Base-by-base conservation (phyloP, 1,140 invertebrate species). In the Trichonephila clavata region DNA sequence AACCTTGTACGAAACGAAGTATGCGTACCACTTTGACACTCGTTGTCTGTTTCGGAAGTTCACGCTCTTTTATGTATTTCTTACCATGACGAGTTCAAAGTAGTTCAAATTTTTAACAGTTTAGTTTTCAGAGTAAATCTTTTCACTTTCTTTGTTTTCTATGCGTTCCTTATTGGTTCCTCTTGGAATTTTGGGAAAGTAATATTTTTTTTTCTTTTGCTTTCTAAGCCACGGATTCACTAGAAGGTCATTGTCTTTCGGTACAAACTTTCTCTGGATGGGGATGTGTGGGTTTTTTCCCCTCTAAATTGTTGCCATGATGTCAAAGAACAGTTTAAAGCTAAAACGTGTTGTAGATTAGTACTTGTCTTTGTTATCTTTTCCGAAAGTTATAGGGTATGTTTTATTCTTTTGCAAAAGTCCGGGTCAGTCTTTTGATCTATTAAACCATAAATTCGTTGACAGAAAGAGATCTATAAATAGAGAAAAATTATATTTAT, bases 31-130 rank as follows among this genome's bases (percentile, higher is more conserved):
- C 18, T 50, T 83, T 83, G 81, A 83, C 81, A 59, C 43, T 8
- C 50, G 81, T 83, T 83, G 81, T 83, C 81, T 83, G 57, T 63
- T 39, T 87, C 10, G 60, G 60, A 87, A 87, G 86, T 87, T 87
- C 86, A 87, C 24, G 59, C 50, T 43, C 60, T 18, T 63, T 43
- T 63, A 87, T 87, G 86, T 87, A 20, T 57, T 65, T 39, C 59
- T 39, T 63, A 20, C 63, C 86, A 59, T 59, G 57, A 59, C 43
- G 24, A 39, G 86, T 87, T 87, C 86, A 87, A 87, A 87, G 86
- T 60, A 87, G 86, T 87, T 87, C 86, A 87, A 16, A 87, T 43
- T 87, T 87, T 63, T 43, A 87, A 63, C 86, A 63, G 59, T 87
- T 87, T 87, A 20, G 71, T 77, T 24, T n/a, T 59, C 81, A 57